phyloP scores from a whole-genome alignment of 64 coral and sea anemone genomes.

The Catalaphyllia jardinei region DNA sequence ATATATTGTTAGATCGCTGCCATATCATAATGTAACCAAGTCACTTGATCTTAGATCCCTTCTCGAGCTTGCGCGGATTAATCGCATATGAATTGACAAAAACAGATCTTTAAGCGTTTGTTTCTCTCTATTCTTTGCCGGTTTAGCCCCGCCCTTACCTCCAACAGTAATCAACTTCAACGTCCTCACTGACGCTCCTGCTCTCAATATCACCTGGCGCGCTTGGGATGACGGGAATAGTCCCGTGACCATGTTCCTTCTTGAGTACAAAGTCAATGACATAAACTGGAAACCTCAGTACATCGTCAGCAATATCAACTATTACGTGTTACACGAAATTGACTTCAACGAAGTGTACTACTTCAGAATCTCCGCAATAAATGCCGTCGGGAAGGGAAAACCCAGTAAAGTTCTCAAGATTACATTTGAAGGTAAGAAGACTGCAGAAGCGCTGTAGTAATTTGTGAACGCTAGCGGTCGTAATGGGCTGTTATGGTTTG shows the following conservation, averaged over 20 bases:
- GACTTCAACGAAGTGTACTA: conserved; percentile 52
- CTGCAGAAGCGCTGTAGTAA: background rate
- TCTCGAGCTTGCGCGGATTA: too few relatives aligned
- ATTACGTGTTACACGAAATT: conserved; percentile 43
- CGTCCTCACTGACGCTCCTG: background rate
- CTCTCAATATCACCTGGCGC: conserved; percentile 56
- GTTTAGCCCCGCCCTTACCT: conserved; percentile 39
- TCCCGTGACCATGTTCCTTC: conserved; percentile 63
- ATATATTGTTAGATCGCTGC: too few relatives aligned
- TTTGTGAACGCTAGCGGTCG: too few relatives aligned
- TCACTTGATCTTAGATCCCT: too few relatives aligned
- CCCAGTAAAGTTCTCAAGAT: conserved; percentile 39
- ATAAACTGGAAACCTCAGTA: conserved; percentile 36
- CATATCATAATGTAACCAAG: too few relatives aligned
- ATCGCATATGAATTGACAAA: background rate
- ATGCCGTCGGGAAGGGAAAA: conserved; percentile 38
- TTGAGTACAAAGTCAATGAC: conserved; percentile 51
- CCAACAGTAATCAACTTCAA: conserved; percentile 48
- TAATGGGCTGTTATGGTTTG: too few relatives aligned
- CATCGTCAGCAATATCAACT: conserved; percentile 17
- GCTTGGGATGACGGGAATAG: conserved; percentile 54
- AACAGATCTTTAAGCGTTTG: background rate
- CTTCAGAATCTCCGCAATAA: conserved; percentile 62
- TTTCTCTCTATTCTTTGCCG: background rate
- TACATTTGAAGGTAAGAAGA: conserved; percentile 32